These are phyloP conservation scores for Drosophila rubida DNA, from an alignment of 2,888 invertebrate genomes.

Conservation along the genomic window DNA sequence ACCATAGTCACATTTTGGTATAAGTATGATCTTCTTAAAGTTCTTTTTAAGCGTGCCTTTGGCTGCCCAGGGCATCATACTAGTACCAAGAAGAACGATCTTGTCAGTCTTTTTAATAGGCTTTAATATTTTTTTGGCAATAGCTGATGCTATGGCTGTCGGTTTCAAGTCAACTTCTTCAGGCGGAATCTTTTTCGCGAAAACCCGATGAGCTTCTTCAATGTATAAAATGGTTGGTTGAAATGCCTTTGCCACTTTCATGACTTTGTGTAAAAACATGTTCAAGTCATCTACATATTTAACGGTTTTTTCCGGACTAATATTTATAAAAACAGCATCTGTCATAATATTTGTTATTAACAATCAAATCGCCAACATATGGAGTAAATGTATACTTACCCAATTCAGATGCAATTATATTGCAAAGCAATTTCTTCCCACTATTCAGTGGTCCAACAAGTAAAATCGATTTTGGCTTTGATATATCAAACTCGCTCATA, in stretches of 20 bases:
- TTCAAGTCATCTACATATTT: slow-evolving; percentile 87
- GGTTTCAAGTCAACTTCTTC: slow-evolving; percentile 85
- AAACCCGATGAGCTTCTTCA: slow-evolving; percentile 86
- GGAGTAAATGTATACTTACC: slow-evolving; percentile 54
- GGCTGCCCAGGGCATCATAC: slow-evolving; percentile 86
- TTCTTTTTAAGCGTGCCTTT: slow-evolving; percentile 70
- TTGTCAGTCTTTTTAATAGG: slow-evolving; percentile 86
- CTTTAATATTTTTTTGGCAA: slow-evolving; percentile 86
- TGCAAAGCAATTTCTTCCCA: slow-evolving; percentile 89
- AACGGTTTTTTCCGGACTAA: slow-evolving; percentile 88
- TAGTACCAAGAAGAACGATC: slow-evolving; percentile 86
- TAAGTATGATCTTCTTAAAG: slow-evolving; percentile 81
- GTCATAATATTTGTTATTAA: neutral
- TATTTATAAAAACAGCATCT: slow-evolving; percentile 88
- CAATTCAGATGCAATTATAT: slow-evolving; percentile 89
- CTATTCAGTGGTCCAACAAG: slow-evolving; percentile 88
- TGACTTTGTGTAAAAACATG: slow-evolving; percentile 87
- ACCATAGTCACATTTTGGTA: slow-evolving; percentile 83
- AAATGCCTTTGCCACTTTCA: slow-evolving; percentile 87
- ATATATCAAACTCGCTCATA: slow-evolving; percentile 82
- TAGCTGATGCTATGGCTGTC: slow-evolving; percentile 85
- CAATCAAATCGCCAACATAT: neutral
- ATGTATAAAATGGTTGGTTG: slow-evolving; percentile 88
- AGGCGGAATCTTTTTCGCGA: slow-evolving; percentile 85
- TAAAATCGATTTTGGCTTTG: slow-evolving; percentile 87